phyloP scores from a whole-genome alignment of 2,113 vertebrate species.

The Dascyllus trimaculatus region DNA sequence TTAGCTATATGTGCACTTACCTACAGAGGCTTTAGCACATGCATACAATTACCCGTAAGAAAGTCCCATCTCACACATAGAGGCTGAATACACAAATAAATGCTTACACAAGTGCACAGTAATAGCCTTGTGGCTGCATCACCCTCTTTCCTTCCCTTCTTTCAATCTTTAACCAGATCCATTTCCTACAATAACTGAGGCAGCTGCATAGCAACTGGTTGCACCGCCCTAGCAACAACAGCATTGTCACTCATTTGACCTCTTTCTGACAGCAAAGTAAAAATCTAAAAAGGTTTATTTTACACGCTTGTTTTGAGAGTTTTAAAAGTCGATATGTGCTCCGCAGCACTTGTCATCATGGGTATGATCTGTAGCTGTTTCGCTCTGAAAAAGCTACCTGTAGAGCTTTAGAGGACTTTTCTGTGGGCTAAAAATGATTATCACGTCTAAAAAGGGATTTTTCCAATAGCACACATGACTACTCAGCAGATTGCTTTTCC shows the following conservation, averaged over 20 bases:
- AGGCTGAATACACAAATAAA: neutral
- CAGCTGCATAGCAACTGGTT: conserved; percentile 59
- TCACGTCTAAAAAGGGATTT: conserved; percentile 23
- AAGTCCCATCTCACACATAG: neutral
- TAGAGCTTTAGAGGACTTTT: neutral
- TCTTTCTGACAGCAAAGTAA: conserved; percentile 25
- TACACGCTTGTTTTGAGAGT: neutral
- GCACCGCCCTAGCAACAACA: conserved; percentile 62
- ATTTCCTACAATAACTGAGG: conserved; percentile 60
- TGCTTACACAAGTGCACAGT: conserved; percentile 7
- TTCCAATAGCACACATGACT: neutral
- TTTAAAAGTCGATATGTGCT: neutral
- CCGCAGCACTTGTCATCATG: neutral
- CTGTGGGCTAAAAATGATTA: neutral
- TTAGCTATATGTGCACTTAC: fast-evolving
- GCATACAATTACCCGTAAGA: neutral
- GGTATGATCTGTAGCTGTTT: neutral
- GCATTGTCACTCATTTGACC: conserved; percentile 43
- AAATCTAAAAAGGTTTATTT: conserved; percentile 32
- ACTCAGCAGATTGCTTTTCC: neutral
- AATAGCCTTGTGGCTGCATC: conserved; percentile 32
- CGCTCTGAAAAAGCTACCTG: neutral
- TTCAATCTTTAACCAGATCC: conserved; percentile 45
- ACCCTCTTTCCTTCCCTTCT: conserved; percentile 19
- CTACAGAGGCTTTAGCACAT: conserved; percentile 1